These are phyloP conservation scores for Gymnodraco acuticeps DNA, from an alignment of 2,797 vertebrate species.

Conservation along the genomic window DNA sequence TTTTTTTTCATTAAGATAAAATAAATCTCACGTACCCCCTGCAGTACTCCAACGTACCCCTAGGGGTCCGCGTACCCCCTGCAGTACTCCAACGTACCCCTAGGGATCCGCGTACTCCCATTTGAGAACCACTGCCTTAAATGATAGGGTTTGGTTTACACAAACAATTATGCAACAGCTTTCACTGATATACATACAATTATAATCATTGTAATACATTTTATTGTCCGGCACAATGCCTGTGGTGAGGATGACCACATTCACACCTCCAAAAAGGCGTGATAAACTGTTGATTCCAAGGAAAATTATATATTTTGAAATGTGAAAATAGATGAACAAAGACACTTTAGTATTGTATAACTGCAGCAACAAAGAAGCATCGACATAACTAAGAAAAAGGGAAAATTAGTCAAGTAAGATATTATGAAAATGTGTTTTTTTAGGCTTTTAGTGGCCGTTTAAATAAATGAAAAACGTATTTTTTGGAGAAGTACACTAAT, in stretches of 20 bases:
- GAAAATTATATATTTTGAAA: background rate
- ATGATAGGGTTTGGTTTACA: background rate
- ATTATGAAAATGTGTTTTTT: background rate
- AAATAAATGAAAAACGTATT: no score
- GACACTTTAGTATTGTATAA: no score
- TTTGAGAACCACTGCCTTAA: background rate
- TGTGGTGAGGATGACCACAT: background rate
- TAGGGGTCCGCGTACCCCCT: no score
- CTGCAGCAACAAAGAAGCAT: background rate
- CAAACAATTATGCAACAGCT: background rate
- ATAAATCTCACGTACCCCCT: no score
- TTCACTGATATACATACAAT: background rate
- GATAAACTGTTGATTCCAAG: no score
- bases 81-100: no score
- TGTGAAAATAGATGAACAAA: background rate
- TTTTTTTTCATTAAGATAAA: no score
- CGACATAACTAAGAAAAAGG: background rate
- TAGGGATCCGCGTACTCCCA: no score
- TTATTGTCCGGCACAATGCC: background rate
- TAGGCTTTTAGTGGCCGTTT: no score
- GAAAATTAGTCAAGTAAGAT: background rate
- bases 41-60: no score
- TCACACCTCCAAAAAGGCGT: background rate
- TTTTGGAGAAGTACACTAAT: no score
- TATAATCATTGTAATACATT: background rate